These are phyloP conservation scores for Melolontha melolontha DNA, from an alignment of 2,888 invertebrate species.

Conservation along the genomic window DNA sequence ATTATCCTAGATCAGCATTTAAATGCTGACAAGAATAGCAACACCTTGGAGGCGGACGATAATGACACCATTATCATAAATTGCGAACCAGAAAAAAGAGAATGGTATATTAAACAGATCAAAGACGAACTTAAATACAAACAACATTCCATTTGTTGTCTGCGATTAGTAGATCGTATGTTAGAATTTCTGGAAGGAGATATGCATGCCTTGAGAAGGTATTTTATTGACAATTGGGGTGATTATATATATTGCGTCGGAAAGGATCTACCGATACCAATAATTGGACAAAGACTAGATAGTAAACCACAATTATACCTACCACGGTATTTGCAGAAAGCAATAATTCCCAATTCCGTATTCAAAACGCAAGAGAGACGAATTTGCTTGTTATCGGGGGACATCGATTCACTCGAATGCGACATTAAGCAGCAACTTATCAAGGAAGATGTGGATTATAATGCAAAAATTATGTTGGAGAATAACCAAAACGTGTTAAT, in stretches of 20 bases:
- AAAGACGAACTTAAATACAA: background rate
- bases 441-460: background rate
- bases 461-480: too few relatives aligned
- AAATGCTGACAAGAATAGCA: background rate
- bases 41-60: background rate
- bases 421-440: background rate
- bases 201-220: background rate
- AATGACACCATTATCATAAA: background rate
- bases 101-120: background rate
- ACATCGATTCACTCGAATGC: background rate
- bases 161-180: background rate
- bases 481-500: slow-evolving; percentile 1
- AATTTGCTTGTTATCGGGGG: slow-evolving; percentile 1
- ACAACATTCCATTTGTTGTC: background rate
- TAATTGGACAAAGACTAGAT: background rate
- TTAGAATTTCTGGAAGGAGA: background rate
- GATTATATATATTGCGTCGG: background rate
- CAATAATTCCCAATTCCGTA: background rate
- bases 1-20: background rate
- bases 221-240: slow-evolving; percentile 3
- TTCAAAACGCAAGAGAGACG: background rate
- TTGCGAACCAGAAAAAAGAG: background rate
- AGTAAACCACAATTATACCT: background rate
- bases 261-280: background rate
- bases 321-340: background rate